phyloP scores from a whole-genome alignment of 2,113 vertebrate species.

The Hipposideros armiger region DNA sequence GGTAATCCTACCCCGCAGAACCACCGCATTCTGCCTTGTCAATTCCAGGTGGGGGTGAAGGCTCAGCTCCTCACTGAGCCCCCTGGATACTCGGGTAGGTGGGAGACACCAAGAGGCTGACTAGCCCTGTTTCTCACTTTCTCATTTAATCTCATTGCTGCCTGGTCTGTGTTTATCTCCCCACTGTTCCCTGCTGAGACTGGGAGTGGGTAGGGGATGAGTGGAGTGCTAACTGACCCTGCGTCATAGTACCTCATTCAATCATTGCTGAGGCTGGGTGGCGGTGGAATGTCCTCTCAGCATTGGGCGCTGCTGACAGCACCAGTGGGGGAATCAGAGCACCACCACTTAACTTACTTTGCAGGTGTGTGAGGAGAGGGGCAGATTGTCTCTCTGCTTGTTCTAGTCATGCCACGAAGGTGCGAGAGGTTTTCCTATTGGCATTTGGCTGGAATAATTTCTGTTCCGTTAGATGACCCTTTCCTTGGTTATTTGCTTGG shows the following conservation, averaged over 20 bases:
- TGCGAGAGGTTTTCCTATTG: neutral
- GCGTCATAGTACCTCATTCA: neutral
- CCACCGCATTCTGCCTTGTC: neutral
- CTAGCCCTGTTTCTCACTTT: neutral
- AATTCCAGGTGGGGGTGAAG: neutral
- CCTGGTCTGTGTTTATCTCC: neutral
- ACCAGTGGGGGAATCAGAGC: neutral
- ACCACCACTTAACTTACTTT: neutral
- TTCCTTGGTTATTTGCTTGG: neutral
- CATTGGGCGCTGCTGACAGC: neutral
- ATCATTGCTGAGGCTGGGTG: neutral
- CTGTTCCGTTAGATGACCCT: neutral
- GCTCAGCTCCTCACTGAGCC: neutral
- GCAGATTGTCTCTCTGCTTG: neutral
- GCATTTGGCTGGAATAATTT: neutral
- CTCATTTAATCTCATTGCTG: neutral
- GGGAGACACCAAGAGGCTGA: neutral
- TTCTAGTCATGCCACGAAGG: neutral
- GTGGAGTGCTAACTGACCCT: neutral
- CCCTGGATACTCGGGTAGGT: neutral
- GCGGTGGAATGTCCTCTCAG: neutral
- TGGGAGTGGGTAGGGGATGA: neutral
- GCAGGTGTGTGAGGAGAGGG: neutral
- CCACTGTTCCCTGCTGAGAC: neutral
- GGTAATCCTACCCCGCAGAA: neutral